Conservation (phyloP, 1,140 invertebrate species). For the Subanguina moxae region DNA sequence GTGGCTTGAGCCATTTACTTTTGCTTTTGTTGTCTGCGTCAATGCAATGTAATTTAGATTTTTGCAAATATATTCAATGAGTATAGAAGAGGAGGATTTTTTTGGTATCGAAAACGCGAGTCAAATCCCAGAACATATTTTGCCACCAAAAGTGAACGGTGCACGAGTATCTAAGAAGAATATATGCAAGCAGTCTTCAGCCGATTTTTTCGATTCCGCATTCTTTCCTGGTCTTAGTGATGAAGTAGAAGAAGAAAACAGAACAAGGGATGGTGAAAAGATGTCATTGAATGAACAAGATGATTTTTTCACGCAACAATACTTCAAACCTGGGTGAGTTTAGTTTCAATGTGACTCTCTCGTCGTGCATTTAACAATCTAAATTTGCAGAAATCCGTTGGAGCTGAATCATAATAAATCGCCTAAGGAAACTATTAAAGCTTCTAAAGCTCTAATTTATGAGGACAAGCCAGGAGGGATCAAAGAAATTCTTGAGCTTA, state of each 20-base stretch:
- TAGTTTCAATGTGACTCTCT: conserved; percentile 3
- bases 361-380: no score
- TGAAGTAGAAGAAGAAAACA: not conserved
- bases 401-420: no score
- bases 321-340: conserved; percentile 7
- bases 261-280: not conserved
- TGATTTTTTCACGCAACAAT: conserved; percentile 8
- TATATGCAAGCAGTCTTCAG: not conserved
- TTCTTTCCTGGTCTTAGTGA: conserved; percentile 8
- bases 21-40: no score
- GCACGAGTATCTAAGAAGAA: not conserved
- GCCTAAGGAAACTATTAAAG: no score
- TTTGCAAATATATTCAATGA: no score
- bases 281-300: not conserved
- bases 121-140: not conserved
- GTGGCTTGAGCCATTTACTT: no score
- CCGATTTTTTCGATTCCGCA: conserved; percentile 3
- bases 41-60: no score
- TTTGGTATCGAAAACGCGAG: conserved; percentile 7
- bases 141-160: not conserved
- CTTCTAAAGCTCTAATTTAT: no score
- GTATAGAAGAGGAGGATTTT: conserved; percentile 9
- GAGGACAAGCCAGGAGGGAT: not conserved
- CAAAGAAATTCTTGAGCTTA: not conserved
- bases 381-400: no score